A percentile compares a stretch with the other conserved stretches of the same genome.
These are phyloP conservation scores for Pocillopora meandrina DNA, from an alignment of 92 coral and sea anemone species.

Conservation along the genomic window DNA sequence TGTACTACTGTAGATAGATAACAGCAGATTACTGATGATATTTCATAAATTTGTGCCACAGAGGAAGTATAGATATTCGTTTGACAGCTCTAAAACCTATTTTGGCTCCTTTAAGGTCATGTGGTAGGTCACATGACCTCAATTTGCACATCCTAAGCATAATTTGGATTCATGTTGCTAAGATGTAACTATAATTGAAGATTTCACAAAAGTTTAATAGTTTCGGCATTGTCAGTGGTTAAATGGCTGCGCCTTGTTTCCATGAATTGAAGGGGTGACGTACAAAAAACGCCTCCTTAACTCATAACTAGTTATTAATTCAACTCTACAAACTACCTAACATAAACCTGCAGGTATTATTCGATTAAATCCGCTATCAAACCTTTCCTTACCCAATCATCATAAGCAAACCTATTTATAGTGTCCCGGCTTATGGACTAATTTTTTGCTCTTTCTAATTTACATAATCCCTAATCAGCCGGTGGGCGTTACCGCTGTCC, in stretches of 20 bases:
- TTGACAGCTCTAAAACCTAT: constrained; percentile 21
- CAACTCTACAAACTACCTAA: constrained; percentile 58
- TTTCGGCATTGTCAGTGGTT: no score
- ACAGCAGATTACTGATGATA: constrained; percentile 39
- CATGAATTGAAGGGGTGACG: no score
- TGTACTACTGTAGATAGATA: constrained; percentile 33
- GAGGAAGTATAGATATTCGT: constrained; percentile 24
- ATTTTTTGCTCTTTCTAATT: no score
- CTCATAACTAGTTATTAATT: constrained; percentile 44
- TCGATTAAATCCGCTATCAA: constrained; percentile 48
- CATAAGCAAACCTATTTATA: constrained; percentile 46
- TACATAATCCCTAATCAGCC: no score
- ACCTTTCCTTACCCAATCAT: constrained; percentile 59
- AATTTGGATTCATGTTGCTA: constrained; percentile 30
- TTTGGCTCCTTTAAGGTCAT: constrained; percentile 26
- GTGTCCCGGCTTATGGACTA: constrained; percentile 49
- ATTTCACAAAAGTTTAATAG: no score
- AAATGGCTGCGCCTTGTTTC: no score
- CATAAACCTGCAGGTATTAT: constrained; percentile 42
- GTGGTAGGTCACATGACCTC: constrained; percentile 54
- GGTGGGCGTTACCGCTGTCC: no score
- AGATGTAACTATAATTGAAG: no score
- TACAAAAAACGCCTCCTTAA: constrained; percentile 41
- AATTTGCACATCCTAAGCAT: constrained; percentile 25
- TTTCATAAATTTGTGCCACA: constrained; percentile 23